Base-by-base conservation (phyloP, 2,797 vertebrate genomes). In the Gobionotothen gibberifrons region DNA sequence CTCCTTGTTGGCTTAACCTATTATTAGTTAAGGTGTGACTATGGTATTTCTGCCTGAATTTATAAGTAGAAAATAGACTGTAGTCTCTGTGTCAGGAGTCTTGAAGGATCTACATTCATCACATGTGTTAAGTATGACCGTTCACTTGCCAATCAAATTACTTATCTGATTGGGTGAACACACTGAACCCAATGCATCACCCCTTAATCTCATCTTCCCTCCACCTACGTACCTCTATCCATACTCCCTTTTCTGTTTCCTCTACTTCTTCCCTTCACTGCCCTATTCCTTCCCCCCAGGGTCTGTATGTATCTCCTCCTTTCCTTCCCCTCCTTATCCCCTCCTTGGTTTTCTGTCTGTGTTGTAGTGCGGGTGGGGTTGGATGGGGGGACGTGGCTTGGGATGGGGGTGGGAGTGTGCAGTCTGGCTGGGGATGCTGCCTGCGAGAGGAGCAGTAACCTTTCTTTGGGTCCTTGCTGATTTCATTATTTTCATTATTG, bases 401-500 rank as follows among this genome's bases (percentile, higher is more conserved):
- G 19, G 13, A 17, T 2, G 14, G 19, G 12, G 0, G 53, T 32
- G 62, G 36, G 47, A 14, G 44, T 0, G 16, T 59, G 76, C 67
- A 71, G 86, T 82, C 75, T 87, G 79, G 68, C 66, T 68, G 68
- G 68, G 74, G 79, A 63, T 74, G 58, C 80, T 78, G 86, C 77
- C 79, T 75, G 78, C n/a, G 59, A 74, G 75, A 79, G 72, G 63
- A 90, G 78, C 62, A 81, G 64, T 76, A 87, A 87, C 86, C 86
- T 91, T 93, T 90, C 80, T 87, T 83, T 84, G 69, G 83, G 73
- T 88, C 83, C 78, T 87, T 83, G 80, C 87, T 90, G 89, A 92
- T 92, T 92, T 92, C 87, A 93, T 93, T 93, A 89, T 90, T 90
- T 86, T 79, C 85, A 90, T 92, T 92, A 89, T 89, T 83, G 84